Evolutionary conservation across 2,113 vertebrate species (phyloP), one percentile per base, ranked within the genome.

Genomic region (Choloepus hoffmanni): DNA sequence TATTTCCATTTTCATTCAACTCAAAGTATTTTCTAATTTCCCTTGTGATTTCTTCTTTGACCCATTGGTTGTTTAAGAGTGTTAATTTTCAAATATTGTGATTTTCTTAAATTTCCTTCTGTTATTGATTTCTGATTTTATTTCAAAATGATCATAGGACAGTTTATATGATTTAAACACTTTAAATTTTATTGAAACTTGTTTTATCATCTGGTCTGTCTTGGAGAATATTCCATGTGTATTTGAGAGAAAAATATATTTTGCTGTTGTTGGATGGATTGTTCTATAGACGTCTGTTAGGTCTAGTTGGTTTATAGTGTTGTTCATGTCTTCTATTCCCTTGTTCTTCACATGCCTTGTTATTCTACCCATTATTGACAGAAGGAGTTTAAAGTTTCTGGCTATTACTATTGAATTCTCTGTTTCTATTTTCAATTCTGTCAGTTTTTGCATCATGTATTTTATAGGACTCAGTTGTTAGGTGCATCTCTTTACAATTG

Each of bases 171-270:
- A 72, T 82, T 88, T 91, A 14, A 83, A 30, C 28, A 30, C 63
- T 79, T 87, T 65, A 73, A 74, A 40, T 43, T 43, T 48, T 86
- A 78, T 60, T 89, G 16, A 72, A 5, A 60, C 30, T 86, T 91
- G 74, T 65, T 86, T 86, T 53, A 45, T 30, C 21, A 63, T 13
- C 30, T 48, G 50, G 12, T 74, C 2, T 68, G 28, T 13, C 23
- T 43, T 63, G 2, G 73, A 40, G 68, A 77, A 24, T 63, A 21
- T 53, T 77, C 5, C 72, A 92, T 70, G 21, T 84, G 19, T 19
- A 36, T 21, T 92, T 96, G 78, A 88, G 60, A 77, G 91, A 88
- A 74, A 63, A 36, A 58, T 28, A 40, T 78, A 24, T 88, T 92
- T 55, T 90, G 36, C 40, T 58, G 2, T 72, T 78, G n/a, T 63